Base-by-base conservation (phyloP, 2,888 invertebrate species). In the Dolichomitus sp. region DNA sequence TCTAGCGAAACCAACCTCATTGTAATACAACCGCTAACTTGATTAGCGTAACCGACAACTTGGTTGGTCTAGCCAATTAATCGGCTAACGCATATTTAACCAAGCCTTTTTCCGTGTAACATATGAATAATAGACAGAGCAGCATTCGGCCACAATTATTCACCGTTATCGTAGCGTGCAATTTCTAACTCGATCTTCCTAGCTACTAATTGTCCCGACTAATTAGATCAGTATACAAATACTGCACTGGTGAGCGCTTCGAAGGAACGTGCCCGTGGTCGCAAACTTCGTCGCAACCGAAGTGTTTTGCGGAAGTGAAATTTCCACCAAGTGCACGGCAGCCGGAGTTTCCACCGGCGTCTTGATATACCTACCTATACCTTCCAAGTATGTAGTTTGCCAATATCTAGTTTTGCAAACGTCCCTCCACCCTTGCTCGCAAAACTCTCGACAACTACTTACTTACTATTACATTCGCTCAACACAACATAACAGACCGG, bases 241-340 rank as follows among this genome's bases (percentile, higher is more conserved):
- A 74, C 69, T 33, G 57, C 40, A 12, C 23, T 14, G 23, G 57
- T 19, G 74, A 75, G 33, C 66, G 30, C n/a, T 78, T 50, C 57
- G 37, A n/a, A 19, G 69, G 33, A 37, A 40, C 72, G 61, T 37
- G 57, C 52, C 68, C 54, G 78, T 57, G 81, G 73, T 78, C 54
- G 50, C 73, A 78, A 82, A 82, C 74, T 82, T 78, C 69, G 59
- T 48, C 73, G 69, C 68, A 70, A 40, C 81, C 74, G 69, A 82
- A 82, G 81, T 82, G 81, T 82, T 82, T 78, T 70, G 78, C 81
- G 78, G 81, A 82, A 78, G 78, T 82, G 78, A 82, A 82, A 82
- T 82, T 78, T 82, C 74, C 74, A 74, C 69, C 78, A 74, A 78
- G 81, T 78, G 74, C 68, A 57, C 78, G 81, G 74, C 81, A 82